Evolutionary conservation across 2,797 vertebrate species (phyloP).

Genomic region (Sebastes taczanowskii): DNA sequence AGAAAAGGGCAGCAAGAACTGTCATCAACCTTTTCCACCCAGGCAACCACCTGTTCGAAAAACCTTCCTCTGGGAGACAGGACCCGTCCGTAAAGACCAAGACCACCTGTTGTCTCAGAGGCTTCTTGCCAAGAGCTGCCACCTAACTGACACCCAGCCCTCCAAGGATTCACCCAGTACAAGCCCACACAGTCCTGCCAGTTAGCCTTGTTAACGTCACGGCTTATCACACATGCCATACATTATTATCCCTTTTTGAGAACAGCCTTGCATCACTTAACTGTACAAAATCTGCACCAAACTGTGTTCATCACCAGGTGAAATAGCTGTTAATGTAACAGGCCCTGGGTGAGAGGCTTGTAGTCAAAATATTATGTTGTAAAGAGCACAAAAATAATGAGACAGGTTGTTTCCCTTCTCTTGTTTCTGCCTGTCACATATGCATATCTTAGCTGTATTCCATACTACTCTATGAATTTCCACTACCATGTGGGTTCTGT

Average conservation of each 20-base stretch:
- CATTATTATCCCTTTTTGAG: slow-evolving; percentile 2
- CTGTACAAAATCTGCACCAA: not conserved
- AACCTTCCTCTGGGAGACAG: slow-evolving; percentile 25
- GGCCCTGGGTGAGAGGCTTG: no score
- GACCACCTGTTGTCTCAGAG: slow-evolving; percentile 35
- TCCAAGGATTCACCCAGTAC: not conserved
- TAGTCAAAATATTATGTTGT: not conserved
- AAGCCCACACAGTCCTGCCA: not conserved
- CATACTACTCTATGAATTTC: not conserved
- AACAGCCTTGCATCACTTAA: not conserved
- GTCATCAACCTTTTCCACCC: slow-evolving; percentile 36
- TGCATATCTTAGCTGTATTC: not conserved
- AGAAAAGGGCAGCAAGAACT: slow-evolving; percentile 26
- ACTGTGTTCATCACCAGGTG: not conserved
- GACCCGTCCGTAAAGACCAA: not conserved
- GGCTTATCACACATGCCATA: not conserved
- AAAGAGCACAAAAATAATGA: not conserved
- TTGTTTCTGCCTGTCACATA: not conserved
- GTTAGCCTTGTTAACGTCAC: not conserved
- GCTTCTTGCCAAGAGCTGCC: slow-evolving; percentile 30
- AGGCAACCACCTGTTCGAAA: slow-evolving; percentile 38
- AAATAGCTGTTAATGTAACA: not conserved
- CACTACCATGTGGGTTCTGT: not conserved
- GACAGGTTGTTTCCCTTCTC: not conserved
- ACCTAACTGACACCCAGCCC: slow-evolving; percentile 7